Evolutionary conservation across 2,113 vertebrate genomes (phyloP), one percentile per base, ranked within the genome.

Genomic region (Acanthochromis polyacanthus): DNA sequence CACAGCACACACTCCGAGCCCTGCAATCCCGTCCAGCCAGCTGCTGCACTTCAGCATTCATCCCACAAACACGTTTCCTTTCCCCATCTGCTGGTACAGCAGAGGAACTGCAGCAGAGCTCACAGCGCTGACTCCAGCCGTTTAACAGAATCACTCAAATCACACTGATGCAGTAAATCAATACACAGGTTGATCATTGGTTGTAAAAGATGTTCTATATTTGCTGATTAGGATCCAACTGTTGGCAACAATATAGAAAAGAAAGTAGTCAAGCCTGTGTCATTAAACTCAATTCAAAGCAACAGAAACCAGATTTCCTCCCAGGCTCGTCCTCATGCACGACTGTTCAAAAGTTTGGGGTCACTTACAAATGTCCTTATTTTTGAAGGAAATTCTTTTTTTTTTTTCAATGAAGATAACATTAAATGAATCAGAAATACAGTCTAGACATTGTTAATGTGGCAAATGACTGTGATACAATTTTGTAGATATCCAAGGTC

Each of bases 51-150:
- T 5, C 53, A 10, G 67, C 56, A 43, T 71, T 60, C 64, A 20
- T 28, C 68, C 65, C 83, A 66, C 64, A 85, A 91, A 88, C 72
- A 88, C 14, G 92, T 87, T 92, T 84, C 82, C 78, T 89, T 92
- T 82, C 89, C 22, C 88, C 94, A 88, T 94, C 94, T 95, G 76
- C 92, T 94, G 94, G 93, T 52, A 1, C 52, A 61, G 60, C 19
- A 10, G 20, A 16, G 85, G 43, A 71, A 93, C 89, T 93, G 48
- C 94, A 93, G 53, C 0, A 0, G 7, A 52, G 46, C 3, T 1
- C 40, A 0, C 5, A 52, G 46, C 3, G 3, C 40, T 43, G 1
- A 17, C 32, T 16, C 23, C 28, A 63, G 17, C 20, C 25, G 16
- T 23, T 65, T 16, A 20, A 9, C 30, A 14, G 55, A 48, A 51